Base-by-base conservation (phyloP, 2,888 invertebrate genomes). In the Idaea biselata region DNA sequence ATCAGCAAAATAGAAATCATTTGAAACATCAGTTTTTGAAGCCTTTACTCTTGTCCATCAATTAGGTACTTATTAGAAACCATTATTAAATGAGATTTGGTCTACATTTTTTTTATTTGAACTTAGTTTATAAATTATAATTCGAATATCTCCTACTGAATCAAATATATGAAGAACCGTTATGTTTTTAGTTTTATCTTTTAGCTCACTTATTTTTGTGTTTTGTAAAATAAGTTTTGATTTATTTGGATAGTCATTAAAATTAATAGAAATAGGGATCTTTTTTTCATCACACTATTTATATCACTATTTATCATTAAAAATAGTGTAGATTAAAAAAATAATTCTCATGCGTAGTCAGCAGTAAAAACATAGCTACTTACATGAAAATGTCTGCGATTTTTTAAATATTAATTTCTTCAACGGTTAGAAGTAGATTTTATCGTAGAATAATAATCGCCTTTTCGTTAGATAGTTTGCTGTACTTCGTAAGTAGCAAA, bases 391-490 rank as follows among this genome's bases (percentile, higher is more conserved):
- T 71, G 73, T 81, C 76, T 83, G 77, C 78, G 77, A 75, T 75
- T 72, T 68, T 70, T 63, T 59, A 11, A 66, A 66, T 59, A 63
- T 75, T 77, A 63, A 60, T 79, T 81, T 75, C 64, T 65, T 69
- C 74, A 65, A 71, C 32, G 63, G 66, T 61, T 75, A 80, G 77
- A 74, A 67, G 76, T 86, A 83, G 81, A 73, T 58, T 78, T 75
- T 79, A 76, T 76, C 73, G 75, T 85, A 82, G 82, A 78, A 75
- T 75, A 74, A 73, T 67, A 64, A 64, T 72, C 78, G 87, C 86
- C 85, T 87, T 90, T 89, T 79, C 80, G 84, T 88, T 88, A 83
- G 79, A 74, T 78, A 86, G 85, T 79, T 81, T 74, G 79, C 74
- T 85, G 79, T 87, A 78, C 61, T 62, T 61, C 66, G 65, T 69